Base-by-base conservation (phyloP, 2,113 vertebrate genomes). In the Actenoides lindsayi region DNA sequence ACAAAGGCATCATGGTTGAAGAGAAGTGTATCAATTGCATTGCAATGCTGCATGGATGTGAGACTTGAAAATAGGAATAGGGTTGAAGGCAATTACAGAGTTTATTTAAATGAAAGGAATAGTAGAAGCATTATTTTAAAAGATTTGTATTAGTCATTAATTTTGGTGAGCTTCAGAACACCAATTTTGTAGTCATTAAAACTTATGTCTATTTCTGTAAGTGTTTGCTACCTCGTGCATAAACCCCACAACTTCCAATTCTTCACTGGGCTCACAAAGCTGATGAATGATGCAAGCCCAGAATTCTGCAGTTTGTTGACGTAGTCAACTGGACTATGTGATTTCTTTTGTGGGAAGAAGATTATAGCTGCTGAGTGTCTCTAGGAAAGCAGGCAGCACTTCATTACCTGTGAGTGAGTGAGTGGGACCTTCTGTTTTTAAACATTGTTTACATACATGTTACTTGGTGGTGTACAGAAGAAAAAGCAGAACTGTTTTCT, bases 201-300 rank as follows among this genome's bases (percentile, higher is more conserved):
- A 74, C 21, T 18, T 69, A 51, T 1, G 3, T 95, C 10, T 83
- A 54, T 84, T 56, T 51, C 31, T 83, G 1, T 50, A 42, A 33
- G 37, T 68, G 87, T 73, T 91, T 95, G 53, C 93, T 95, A 91
- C 96, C 93, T 96, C 87, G 46, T 79, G 42, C n/a, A 63, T 20
- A 81, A 82, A 57, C 46, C 30, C n/a, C 17, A 28, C 33, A 74
- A 50, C 37, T 50, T 89, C 60, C 68, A 48, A 42, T 35, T 74
- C 33, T 75, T 74, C 24, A 51, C 1, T 81, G 33, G 46, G 30
- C 48, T 65, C 31, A 31, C 14, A 15, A 46, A 71, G 31, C 23
- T 48, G 24, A 44, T 54, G 6, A 57, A 21, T 50, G 62, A 35
- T 27, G 6, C 51, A 92, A 57, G n/a, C 65, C 13, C 20, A 25